Conservation (phyloP, 2,797 vertebrate species). For the Urocyon cinereoargenteus region DNA sequence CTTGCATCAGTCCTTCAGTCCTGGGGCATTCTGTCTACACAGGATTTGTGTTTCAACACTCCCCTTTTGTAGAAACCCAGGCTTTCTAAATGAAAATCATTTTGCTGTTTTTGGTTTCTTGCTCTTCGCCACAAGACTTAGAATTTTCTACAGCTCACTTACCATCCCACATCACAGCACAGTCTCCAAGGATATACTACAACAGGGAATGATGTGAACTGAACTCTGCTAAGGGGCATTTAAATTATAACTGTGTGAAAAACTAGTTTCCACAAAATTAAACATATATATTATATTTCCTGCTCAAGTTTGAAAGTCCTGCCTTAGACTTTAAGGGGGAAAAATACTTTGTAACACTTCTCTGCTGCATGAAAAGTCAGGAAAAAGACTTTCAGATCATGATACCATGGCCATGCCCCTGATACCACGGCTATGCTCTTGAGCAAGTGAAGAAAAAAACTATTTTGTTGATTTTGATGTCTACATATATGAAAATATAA, state of each 20-base stretch:
- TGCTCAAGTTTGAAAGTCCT: background rate
- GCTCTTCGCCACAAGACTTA: background rate
- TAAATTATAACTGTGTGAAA: background rate
- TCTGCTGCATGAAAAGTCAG: background rate
- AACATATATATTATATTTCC: background rate
- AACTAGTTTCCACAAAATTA: background rate
- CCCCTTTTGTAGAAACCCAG: background rate
- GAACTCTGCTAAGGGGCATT: background rate
- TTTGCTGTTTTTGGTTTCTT: background rate
- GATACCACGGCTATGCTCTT: background rate
- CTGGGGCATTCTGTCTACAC: fast-evolving
- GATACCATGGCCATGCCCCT: background rate
- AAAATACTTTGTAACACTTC: background rate
- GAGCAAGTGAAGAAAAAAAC: background rate
- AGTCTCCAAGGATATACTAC: too few relatives aligned
- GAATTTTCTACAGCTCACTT: background rate
- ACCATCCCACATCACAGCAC: background rate
- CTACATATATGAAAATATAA: background rate
- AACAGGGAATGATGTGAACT: background rate
- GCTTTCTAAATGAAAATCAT: background rate
- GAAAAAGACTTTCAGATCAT: background rate
- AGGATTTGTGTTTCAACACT: fast-evolving
- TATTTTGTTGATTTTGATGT: background rate
- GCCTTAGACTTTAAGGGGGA: background rate
- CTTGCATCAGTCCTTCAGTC: fast-evolving